Evolutionary conservation across 2,797 vertebrate genomes (phyloP), one percentile per base, ranked within the genome.

Genomic region (Coracias cyanogaster): DNA sequence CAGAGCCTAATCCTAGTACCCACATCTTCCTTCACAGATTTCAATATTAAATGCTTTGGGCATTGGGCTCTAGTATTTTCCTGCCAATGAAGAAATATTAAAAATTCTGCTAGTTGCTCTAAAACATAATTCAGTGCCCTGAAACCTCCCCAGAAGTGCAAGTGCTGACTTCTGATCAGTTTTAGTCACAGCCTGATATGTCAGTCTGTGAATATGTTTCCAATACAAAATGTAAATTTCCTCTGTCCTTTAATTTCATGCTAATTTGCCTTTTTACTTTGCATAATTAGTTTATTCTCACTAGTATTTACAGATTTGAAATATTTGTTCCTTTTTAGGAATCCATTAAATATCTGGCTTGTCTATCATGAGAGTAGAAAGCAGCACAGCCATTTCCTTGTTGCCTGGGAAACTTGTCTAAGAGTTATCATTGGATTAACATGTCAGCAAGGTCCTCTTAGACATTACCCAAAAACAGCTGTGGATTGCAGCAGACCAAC

Each of bases 341-440:
- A 55, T 70, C 65, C 58, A 51, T 72, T 69, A 41, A 72, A 20
- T 57, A 55, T 21, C 64, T 46, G 9, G 22, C 81, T 57, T 52
- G 61, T 33, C 41, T 80, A 33, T 10, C 41, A 61, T 12, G 67
- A 26, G 45, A 62, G 61, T 24, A 37, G 64, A 81, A 92, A 85
- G 76, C 70, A 80, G 74, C 78, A 48, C 64, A 76, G 71, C 64
- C 82, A 49, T 58, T 82, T 71, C 72, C 71, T 66, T n/a, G 83
- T 84, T 92, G 84, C 85, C 87, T 82, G 76, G 90, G 79, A 90
- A 96, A 93, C 79, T 86, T 25, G 2, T 60, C 54, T 66, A 20
- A 33, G 74, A 76, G 35, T 51, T 67, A 41, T 15, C 54, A 81
- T 33, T 9, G 10, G 79, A 86, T 67, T 28, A 82, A 49, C 3